phyloP scores from a whole-genome alignment of 2,797 vertebrate species.

The Megalops cyprinoides region DNA sequence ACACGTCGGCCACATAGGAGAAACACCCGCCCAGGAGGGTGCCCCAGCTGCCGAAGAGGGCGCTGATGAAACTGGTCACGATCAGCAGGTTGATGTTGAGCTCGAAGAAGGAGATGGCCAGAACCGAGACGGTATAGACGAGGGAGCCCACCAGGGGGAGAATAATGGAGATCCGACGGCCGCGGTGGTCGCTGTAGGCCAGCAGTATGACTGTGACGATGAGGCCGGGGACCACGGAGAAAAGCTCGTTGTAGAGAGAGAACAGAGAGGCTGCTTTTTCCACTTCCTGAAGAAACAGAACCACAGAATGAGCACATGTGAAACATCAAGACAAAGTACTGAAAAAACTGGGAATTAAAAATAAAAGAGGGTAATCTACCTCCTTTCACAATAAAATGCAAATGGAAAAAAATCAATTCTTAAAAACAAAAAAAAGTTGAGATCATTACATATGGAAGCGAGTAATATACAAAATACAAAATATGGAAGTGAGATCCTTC shows the following conservation, averaged over 20 bases:
- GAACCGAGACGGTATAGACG: conserved; percentile 67
- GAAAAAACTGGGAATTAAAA: too few relatives aligned
- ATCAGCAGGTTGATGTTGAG: conserved; percentile 83
- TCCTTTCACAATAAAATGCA: too few relatives aligned
- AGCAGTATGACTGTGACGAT: conserved; percentile 85
- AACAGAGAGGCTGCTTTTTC: conserved; percentile 87
- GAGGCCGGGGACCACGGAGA: conserved; percentile 81
- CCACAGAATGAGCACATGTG: conserved; percentile 11
- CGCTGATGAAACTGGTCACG: conserved; percentile 70
- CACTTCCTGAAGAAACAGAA: conserved; percentile 77
- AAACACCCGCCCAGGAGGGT: conserved; percentile 89
- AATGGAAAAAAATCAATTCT: too few relatives aligned
- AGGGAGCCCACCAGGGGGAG: conserved; percentile 81
- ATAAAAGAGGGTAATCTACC: too few relatives aligned
- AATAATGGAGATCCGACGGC: conserved; percentile 86
- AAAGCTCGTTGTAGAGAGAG: conserved; percentile 80
- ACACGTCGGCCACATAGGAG: conserved; percentile 87
- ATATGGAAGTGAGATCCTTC: too few relatives aligned
- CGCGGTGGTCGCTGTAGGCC: conserved; percentile 83
- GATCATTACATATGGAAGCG: too few relatives aligned
- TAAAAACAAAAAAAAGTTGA: too few relatives aligned
- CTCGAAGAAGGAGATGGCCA: conserved; percentile 78
- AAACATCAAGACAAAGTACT: too few relatives aligned
- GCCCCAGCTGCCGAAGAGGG: conserved; percentile 83
- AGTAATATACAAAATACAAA: too few relatives aligned